These are phyloP conservation scores for Orientallactaga sibirica DNA, from an alignment of 2,797 vertebrate species.

Conservation along the genomic window DNA sequence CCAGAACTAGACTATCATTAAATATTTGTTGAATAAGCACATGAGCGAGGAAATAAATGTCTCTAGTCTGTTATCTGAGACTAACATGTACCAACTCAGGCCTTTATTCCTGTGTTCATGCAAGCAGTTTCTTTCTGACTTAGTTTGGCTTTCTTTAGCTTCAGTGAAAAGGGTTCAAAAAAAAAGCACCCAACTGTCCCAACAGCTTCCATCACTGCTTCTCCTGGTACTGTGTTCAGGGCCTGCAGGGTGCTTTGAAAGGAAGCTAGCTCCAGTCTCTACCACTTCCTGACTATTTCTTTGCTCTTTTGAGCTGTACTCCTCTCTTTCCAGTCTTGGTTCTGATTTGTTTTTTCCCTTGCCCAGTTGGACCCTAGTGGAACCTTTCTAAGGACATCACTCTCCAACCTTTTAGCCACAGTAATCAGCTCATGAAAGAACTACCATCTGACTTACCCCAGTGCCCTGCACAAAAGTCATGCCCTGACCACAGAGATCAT, in stretches of 20 bases:
- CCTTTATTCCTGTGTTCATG: background rate
- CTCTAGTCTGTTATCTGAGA: background rate
- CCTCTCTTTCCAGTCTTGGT: conserved; percentile 7
- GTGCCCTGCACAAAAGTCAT: background rate
- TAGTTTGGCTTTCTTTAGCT: background rate
- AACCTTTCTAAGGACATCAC: background rate
- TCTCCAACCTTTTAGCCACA: background rate
- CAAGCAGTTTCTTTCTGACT: background rate
- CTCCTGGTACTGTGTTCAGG: background rate
- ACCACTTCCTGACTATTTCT: background rate
- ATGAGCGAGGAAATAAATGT: background rate
- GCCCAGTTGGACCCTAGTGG: background rate
- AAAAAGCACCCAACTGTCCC: background rate
- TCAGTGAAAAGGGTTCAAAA: background rate
- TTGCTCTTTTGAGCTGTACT: background rate
- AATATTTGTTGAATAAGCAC: background rate
- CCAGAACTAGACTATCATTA: background rate
- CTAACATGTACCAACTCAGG: background rate
- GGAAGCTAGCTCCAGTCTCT: background rate
- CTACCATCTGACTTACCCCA: background rate
- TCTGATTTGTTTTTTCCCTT: background rate
- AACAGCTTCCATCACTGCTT: background rate
- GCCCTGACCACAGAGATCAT: background rate
- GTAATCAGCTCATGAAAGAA: background rate
- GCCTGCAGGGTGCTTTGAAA: background rate